Base-by-base conservation (phyloP, 2,797 vertebrate species). In the Peromyscus aztecus region DNA sequence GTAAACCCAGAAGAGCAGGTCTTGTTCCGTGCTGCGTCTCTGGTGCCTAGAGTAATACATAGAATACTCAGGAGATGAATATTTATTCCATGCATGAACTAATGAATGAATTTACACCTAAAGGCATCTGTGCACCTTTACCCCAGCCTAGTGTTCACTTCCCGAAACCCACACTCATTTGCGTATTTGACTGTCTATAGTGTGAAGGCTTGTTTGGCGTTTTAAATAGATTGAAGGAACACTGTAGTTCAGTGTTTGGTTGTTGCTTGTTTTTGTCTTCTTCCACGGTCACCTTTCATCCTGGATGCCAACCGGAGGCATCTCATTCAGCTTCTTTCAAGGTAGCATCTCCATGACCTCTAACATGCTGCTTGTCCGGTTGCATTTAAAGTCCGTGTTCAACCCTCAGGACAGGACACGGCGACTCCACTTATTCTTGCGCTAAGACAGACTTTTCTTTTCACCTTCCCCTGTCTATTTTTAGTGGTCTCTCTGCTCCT, bases 241-340 rank as follows among this genome's bases (percentile, higher is more conserved):
- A 19, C 23, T 69, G 0, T 75, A 29, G 59, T 85, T 65, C 55
- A 75, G 49, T n/a, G 24, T 88, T 40, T 73, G 31, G 3, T 55
- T 34, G 1, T 37, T 59, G 23, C 29, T 59, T 59, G 67, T 55
- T 9, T 89, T 57, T 69, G 23, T 91, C 43, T 76, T 83, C 75
- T 87, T 73, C 55, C 63, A 6, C 34, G 46, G 65, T 61, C 88
- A 49, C 40, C 21, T 92, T 96, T 31, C 57, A 1, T 80, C 69
- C 14, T 52, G 37, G 89, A 31, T 9, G 31, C 59, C 37, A 29
- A 8, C n/a, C 57, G n/a, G 85, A 84, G 49, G 40, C 19, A 3
- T 87, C 59, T 89, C 55, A 24, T 69, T 63, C 46, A 73, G 0
- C 88, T 85, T 92, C 93, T 86, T 37, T 61, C 67, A 89, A 89